Percentiles rank a stretch among this genome's conserved stretches.
Conservation (phyloP, 2,113 vertebrate genomes). For the Melospiza melodia region DNA sequence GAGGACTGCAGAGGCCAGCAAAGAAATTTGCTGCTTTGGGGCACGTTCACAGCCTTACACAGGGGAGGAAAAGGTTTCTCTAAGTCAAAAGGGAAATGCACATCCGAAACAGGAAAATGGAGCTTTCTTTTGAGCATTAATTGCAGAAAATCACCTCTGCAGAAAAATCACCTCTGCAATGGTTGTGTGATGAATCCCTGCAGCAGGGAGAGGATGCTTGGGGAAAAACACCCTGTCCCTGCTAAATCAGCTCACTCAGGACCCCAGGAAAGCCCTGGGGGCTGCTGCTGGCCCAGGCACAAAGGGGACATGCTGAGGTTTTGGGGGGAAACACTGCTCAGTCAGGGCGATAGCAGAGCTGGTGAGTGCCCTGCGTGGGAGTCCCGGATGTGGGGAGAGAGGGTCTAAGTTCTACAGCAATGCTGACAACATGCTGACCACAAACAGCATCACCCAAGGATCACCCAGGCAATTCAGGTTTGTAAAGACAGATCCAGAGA, state of each 20-base stretch:
- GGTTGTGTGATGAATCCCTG: not conserved
- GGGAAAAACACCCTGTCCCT: not conserved
- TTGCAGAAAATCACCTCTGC: conserved; percentile 5
- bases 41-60: conserved; percentile 71
- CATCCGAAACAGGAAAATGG: conserved; percentile 85
- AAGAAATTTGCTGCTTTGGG: not conserved
- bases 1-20: not conserved
- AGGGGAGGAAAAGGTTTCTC: conserved; percentile 79
- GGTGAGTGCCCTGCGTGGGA: accelerated
- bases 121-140: conserved; percentile 49
- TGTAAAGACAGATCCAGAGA: not conserved
- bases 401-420: not conserved
- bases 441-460: not conserved
- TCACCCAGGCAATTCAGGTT: not conserved
- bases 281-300: not conserved
- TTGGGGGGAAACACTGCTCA: not conserved
- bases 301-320: not conserved
- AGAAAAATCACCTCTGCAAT: not conserved
- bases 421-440: not conserved
- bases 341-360: not conserved
- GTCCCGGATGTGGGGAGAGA: not conserved
- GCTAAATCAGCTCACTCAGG: accelerated
- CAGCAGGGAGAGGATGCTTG: not conserved
- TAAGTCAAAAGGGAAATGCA: conserved; percentile 82
- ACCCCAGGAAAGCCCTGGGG: not conserved